phyloP scores from a whole-genome alignment of 2,113 vertebrate genomes.

The Pollimyrus isidori region DNA sequence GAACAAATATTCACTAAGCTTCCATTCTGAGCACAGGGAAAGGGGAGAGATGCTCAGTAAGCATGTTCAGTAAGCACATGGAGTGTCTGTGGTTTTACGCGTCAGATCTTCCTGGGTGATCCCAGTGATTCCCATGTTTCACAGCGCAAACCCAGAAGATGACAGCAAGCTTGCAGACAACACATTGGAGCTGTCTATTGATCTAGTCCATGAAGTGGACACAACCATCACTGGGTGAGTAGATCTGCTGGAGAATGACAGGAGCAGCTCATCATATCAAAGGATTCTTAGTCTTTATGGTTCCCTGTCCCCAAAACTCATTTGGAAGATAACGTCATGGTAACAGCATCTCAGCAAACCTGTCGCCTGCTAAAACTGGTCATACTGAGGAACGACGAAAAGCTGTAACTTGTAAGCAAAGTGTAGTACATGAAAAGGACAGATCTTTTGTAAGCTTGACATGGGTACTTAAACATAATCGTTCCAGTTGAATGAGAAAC shows the following conservation, averaged over 20 bases:
- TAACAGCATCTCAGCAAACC: neutral
- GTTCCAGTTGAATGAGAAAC: neutral
- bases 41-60: neutral
- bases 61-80: neutral
- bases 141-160: constrained; percentile 79
- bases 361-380: neutral
- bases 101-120: neutral
- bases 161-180: constrained; percentile 76
- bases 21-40: neutral
- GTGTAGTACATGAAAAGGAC: neutral
- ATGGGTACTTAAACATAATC: neutral
- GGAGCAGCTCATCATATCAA: neutral
- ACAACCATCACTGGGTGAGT: constrained; percentile 83
- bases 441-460: neutral
- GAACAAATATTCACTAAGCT: neutral
- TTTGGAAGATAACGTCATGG: neutral
- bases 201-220: constrained; percentile 88
- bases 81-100: neutral
- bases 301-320: neutral
- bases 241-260: neutral
- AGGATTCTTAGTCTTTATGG: neutral
- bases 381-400: neutral
- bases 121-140: constrained; percentile 31
- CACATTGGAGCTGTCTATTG: constrained; percentile 69
- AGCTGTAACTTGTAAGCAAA: neutral